Evolutionary conservation across 1,140 invertebrate species (phyloP), one percentile per base, ranked within the genome.

Genomic region (Hycleus phaleratus): DNA sequence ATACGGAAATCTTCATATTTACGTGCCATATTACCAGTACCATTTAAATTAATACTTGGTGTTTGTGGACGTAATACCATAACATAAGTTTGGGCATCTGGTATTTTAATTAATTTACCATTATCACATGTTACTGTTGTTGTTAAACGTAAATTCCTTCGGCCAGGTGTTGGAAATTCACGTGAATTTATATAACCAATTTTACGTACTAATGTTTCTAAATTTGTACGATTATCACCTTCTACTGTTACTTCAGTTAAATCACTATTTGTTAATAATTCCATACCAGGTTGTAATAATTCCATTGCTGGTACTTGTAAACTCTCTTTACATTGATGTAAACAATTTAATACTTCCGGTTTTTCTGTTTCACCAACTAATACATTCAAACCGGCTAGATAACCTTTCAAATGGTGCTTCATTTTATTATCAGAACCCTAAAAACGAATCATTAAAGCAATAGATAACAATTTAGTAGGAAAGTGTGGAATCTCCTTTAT

Each of bases 101-200:
- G 86, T 9, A 90, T 80, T 68, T 86, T 85, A 32, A 90, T 75
- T 6, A 81, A 76, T 60, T 82, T 82, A 2, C 85, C 86, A 68
- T 81, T 84, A 66, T 86, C 82, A 71, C 87, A 90, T 65, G 83
- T 83, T 50, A 93, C 83, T 40, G 84, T 85, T 1, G 90, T 92
- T 38, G 84, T 83, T 6, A 97, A 76, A 59, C 88, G 85, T 63
- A 98, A 83, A 69, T 93, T 95, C 12, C 95, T 79, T 7, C 93
- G 75, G 1, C 95, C 95, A 2, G 94, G 91, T 1, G 93, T 97
- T 0, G 95, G 95, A 76, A 89, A 94, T 61, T 88, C 84, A 49
- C 94, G 81, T 1, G 85, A 84, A 73, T 98, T 97, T 3, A 87
- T 86, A 72, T 97, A 98, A 12, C 91, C 90, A 57, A 97, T 85